A percentile compares a stretch with the other conserved stretches of the same genome.
Evolutionary conservation across 2,888 invertebrate genomes (phyloP).

Genomic region (Rutpela maculata): DNA sequence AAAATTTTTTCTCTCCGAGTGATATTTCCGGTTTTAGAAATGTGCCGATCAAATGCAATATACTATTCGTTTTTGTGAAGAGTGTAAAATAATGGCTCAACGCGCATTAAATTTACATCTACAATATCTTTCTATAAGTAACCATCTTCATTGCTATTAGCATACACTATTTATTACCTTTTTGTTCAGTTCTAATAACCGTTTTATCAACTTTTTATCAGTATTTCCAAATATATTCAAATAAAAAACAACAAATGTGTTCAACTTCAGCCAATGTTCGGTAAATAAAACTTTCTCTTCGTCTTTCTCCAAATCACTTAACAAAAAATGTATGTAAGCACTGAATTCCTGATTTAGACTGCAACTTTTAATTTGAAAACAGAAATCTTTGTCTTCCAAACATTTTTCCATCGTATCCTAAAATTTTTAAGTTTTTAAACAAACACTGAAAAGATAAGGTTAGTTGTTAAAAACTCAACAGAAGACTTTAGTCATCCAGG

Average conservation of each 20-base stretch:
- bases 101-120: too few relatives aligned
- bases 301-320: slow-evolving; percentile 80
- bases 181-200: slow-evolving; percentile 84
- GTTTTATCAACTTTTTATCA: slow-evolving; percentile 86
- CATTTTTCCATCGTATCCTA: slow-evolving; percentile 68
- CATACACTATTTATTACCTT: slow-evolving; percentile 75
- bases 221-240: slow-evolving; percentile 84
- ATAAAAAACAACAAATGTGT: slow-evolving; percentile 81
- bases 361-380: slow-evolving; percentile 68
- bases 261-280: slow-evolving; percentile 80
- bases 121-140: background rate
- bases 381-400: slow-evolving; percentile 65
- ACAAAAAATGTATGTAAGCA: slow-evolving; percentile 80
- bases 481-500: too few relatives aligned
- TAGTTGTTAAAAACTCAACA: too few relatives aligned
- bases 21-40: too few relatives aligned
- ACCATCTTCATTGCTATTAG: background rate
- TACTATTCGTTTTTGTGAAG: too few relatives aligned
- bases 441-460: background rate
- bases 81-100: too few relatives aligned
- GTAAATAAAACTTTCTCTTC: slow-evolving; percentile 76
- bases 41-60: too few relatives aligned
- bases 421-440: slow-evolving; percentile 45
- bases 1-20: too few relatives aligned
- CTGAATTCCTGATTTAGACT: slow-evolving; percentile 78